These are phyloP conservation scores for Acanthoscelides obtectus DNA, from an alignment of 2,888 invertebrate genomes.

Conservation along the genomic window DNA sequence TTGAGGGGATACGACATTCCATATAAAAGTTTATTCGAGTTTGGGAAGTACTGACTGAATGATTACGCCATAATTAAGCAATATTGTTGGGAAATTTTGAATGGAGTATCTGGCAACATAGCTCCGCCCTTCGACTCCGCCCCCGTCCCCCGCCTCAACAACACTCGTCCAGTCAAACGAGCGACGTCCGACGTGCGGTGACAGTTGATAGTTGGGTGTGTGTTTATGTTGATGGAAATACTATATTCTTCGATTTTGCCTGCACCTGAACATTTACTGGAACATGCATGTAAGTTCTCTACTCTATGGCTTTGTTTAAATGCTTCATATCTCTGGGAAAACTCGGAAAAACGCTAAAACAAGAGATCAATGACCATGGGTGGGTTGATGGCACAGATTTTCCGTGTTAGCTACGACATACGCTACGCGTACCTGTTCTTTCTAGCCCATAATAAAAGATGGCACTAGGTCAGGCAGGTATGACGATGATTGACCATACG, in stretches of 20 bases:
- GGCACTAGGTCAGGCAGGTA: constrained; percentile 18
- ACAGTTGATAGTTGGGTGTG: constrained; percentile 28
- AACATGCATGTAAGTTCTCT: constrained; percentile 34
- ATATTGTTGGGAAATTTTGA: neutral
- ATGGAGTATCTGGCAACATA: neutral
- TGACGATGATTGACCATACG: constrained; percentile 12
- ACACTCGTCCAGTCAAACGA: neutral
- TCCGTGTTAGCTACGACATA: constrained; percentile 24
- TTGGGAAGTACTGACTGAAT: no score
- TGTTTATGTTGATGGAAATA: constrained; percentile 29
- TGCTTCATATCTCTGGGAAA: constrained; percentile 2
- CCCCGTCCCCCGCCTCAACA: no score
- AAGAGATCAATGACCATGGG: constrained; percentile 48
- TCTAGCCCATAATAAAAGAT: constrained; percentile 15
- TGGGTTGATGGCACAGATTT: constrained; percentile 41
- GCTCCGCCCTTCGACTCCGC: neutral
- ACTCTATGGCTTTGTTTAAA: constrained; percentile 22
- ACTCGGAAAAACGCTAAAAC: constrained; percentile 26
- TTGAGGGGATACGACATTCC: no score
- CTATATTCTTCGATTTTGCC: constrained; percentile 18
- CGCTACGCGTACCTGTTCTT: constrained; percentile 18
- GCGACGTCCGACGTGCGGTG: neutral
- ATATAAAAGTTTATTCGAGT: no score
- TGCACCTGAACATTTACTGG: constrained; percentile 19
- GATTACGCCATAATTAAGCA: no score